These are phyloP conservation scores for Erynnis tages DNA, from an alignment of 2,888 invertebrate species.

Conservation along the genomic window DNA sequence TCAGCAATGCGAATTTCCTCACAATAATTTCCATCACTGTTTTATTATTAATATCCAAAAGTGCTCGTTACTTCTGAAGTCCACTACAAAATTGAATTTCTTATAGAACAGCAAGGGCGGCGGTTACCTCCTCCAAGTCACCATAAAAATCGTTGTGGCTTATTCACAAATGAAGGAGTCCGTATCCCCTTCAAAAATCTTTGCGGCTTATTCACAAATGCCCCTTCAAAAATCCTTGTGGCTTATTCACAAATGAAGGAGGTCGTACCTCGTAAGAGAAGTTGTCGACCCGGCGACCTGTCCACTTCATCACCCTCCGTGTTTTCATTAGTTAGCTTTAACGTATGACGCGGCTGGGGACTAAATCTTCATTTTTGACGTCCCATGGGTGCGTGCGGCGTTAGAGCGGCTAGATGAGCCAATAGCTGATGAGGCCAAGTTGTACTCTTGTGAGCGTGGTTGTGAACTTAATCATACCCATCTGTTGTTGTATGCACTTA, in stretches of 20 bases:
- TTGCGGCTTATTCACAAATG: too few species aligned
- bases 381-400: constrained; percentile 62
- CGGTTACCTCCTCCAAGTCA: too few species aligned
- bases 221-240: neutral
- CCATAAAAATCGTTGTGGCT: too few species aligned
- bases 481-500: too few species aligned
- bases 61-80: too few species aligned
- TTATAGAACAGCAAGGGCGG: too few species aligned
- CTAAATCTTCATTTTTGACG: constrained; percentile 82
- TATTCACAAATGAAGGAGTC: too few species aligned
- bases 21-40: too few species aligned
- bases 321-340: constrained; percentile 76
- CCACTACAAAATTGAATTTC: too few species aligned
- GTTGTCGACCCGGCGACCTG: constrained; percentile 41
- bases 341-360: constrained; percentile 78
- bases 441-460: neutral
- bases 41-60: too few species aligned
- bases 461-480: neutral
- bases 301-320: constrained; percentile 69
- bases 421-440: neutral
- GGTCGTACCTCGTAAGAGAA: constrained; percentile 29
- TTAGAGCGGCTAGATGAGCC: constrained; percentile 45
- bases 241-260: constrained; percentile 12
- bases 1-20: too few species aligned
- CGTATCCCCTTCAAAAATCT: too few species aligned